These are phyloP conservation scores for Cavia aperea DNA, from an alignment of 2,113 vertebrate genomes.

Conservation along the genomic window DNA sequence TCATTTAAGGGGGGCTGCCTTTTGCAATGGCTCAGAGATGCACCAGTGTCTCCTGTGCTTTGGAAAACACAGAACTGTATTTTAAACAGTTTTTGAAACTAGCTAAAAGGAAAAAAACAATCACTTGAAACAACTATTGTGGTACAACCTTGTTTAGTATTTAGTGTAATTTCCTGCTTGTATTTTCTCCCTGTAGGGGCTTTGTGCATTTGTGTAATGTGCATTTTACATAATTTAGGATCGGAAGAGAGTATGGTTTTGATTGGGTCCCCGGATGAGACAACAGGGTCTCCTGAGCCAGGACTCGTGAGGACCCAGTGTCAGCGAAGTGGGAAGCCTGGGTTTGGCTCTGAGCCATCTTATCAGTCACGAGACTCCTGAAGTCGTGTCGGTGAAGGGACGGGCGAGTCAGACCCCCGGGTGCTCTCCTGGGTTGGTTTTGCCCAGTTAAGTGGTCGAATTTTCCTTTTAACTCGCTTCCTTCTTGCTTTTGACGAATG, in stretches of 20 bases:
- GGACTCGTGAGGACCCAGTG: not conserved
- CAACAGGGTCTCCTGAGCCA: not conserved
- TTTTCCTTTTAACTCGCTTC: conserved; percentile 62
- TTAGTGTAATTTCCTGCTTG: not conserved
- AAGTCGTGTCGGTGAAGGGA: not conserved
- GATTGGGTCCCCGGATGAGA: not conserved
- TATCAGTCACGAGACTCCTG: not conserved
- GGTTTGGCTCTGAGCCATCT: not conserved
- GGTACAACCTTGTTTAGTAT: not conserved
- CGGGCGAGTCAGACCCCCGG: not conserved
- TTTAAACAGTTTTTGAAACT: conserved; percentile 6
- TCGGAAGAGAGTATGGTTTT: not conserved
- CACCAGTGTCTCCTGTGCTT: rapidly evolving
- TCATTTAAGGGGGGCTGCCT: not conserved
- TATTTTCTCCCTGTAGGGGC: not conserved
- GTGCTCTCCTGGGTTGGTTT: not conserved
- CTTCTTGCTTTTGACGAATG: conserved; percentile 63
- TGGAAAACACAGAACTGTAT: not conserved
- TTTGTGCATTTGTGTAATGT: not conserved
- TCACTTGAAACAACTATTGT: rapidly evolving
- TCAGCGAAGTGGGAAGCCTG: conserved; percentile 5
- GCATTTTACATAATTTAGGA: not conserved
- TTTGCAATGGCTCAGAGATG: not conserved
- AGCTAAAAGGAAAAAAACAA: not conserved
- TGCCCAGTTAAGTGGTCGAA: conserved; percentile 50